A percentile compares a stretch with the other conserved stretches of the same genome.
phyloP scores from a whole-genome alignment of 2,888 invertebrate species.

The Stramonita haemastoma region DNA sequence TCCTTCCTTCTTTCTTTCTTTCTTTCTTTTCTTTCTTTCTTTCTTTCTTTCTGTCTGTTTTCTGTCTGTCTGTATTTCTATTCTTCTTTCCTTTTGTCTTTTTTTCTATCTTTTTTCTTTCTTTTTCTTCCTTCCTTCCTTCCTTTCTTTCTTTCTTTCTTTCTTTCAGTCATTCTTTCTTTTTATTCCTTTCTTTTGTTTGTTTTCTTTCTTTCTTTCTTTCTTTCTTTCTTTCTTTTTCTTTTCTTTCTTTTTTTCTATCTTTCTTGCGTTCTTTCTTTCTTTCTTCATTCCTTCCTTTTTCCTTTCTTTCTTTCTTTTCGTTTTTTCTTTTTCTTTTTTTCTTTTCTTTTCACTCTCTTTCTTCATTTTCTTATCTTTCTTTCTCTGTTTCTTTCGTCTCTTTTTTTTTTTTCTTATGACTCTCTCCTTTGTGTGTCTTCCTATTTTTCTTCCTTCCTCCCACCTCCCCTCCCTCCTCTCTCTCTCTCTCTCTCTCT shows the following conservation, averaged over 20 bases:
- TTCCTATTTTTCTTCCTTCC: neutral
- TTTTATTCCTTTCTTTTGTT: neutral
- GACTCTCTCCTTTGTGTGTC: neutral
- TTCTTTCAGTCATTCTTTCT: neutral
- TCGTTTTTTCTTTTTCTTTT: neutral
- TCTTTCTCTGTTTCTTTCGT: neutral
- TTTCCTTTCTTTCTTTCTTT: neutral
- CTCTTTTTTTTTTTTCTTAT: neutral
- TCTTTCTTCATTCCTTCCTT: neutral
- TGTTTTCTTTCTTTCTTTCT: neutral
- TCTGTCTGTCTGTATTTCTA: neutral
- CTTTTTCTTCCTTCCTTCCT: neutral
- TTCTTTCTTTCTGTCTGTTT: neutral
- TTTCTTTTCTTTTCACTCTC: neutral
- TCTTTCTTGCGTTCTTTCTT: neutral
- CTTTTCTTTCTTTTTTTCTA: neutral
- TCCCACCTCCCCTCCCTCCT: neutral
- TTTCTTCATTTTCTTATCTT: neutral
- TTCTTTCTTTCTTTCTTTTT: neutral
- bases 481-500: neutral
- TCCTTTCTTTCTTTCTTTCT: neutral
- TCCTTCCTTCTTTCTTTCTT: neutral
- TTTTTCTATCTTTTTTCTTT: neutral
- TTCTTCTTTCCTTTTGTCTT: neutral
- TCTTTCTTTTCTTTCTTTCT: neutral